Conservation (phyloP, 2,888 invertebrate species). For the Drosophila macrothrix region DNA sequence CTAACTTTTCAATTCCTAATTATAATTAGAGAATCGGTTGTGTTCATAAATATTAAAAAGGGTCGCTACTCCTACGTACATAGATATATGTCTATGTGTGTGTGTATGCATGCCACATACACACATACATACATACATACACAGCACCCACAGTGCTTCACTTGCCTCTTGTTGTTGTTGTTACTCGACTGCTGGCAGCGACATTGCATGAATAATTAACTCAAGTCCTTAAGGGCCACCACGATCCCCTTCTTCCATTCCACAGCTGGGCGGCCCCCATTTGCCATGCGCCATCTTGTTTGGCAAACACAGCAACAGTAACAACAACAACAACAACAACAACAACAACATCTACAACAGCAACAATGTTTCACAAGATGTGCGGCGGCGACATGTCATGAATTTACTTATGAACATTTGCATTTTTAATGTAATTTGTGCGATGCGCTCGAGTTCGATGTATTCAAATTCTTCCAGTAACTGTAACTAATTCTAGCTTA, state of each 20-base stretch:
- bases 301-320: conserved; percentile 50
- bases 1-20: conserved; percentile 84
- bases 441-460: conserved; percentile 42
- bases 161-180: conserved; percentile 29
- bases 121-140: conserved; percentile 2
- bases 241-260: neutral
- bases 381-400: conserved; percentile 73
- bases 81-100: neutral
- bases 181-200: conserved; percentile 66
- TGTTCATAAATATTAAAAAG: conserved; percentile 82
- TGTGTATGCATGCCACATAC: neutral
- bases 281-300: conserved; percentile 75
- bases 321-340: conserved; percentile 39
- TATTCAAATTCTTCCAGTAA: conserved; percentile 6
- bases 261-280: conserved; percentile 34
- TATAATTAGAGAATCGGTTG: conserved; percentile 83
- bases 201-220: conserved; percentile 81
- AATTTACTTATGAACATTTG: conserved; percentile 78
- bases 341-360: conserved; percentile 30
- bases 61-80: conserved; percentile 57
- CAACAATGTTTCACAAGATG: conserved; percentile 41
- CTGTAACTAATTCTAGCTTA: neutral
- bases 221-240: conserved; percentile 65
- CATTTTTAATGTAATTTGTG: conserved; percentile 79
- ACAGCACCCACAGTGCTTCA: conserved; percentile 47